Percentiles rank a stretch among this genome's conserved stretches.
These are phyloP conservation scores for Cyanoderma ruficeps DNA, from an alignment of 2,113 vertebrate species.

Conservation along the genomic window DNA sequence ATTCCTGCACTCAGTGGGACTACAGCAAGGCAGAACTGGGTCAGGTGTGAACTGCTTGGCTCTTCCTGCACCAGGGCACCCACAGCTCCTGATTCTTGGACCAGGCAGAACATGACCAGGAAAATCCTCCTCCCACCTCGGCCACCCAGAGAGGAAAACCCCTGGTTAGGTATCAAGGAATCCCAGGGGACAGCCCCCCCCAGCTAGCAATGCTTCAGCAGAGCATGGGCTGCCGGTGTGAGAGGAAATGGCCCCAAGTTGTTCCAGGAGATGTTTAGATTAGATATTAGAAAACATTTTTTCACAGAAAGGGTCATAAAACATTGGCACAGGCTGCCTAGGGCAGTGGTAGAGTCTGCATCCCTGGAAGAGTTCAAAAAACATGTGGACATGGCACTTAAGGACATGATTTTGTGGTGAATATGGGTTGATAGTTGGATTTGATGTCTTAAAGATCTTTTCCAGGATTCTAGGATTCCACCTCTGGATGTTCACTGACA, in stretches of 20 bases:
- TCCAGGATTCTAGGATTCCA: neutral
- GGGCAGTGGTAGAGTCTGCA: too few relatives aligned
- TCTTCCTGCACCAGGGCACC: neutral
- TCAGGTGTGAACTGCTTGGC: neutral
- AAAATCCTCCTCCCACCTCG: neutral
- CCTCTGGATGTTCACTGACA: rapidly evolving
- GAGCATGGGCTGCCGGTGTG: rapidly evolving
- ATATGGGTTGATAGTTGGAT: neutral
- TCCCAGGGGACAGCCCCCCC: neutral
- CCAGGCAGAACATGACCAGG: rapidly evolving
- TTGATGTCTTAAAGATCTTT: neutral
- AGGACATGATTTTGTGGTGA: neutral
- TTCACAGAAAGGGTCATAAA: neutral
- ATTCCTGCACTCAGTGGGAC: rapidly evolving
- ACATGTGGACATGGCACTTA: rapidly evolving
- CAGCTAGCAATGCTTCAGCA: neutral
- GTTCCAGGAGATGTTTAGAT: neutral
- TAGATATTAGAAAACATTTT: neutral
- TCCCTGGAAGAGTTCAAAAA: neutral
- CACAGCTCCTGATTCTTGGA: neutral
- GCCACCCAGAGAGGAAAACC: neutral
- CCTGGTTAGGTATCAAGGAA: neutral
- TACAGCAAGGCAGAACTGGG: neutral
- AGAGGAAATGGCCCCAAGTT: neutral
- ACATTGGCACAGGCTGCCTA: neutral